Evolutionary conservation across 2,888 invertebrate species (phyloP), one percentile per base, ranked within the genome.

Genomic region (Lepeophtheirus nordmannii): DNA sequence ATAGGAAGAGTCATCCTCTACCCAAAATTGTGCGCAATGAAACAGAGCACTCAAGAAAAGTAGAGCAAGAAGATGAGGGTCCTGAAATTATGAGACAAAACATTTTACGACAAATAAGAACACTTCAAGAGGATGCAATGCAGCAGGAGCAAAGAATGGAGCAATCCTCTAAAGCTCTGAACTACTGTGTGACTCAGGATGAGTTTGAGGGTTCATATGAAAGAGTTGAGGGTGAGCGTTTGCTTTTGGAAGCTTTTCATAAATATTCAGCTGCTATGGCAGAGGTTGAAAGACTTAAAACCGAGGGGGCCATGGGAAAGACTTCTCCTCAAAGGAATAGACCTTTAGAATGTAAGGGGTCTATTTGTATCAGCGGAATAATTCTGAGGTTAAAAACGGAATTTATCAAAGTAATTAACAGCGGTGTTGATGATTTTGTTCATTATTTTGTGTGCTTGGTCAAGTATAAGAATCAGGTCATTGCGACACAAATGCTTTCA

Each of bases 91-190:
- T 63, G 17, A n/a, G 37, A 20, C 22, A 11, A 10, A 53, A 56
- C n/a, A 22, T 61, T 17, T 12, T 37, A 5, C 20, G 10, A n/a
- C 22, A 37, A 39, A 63, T 63, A 3, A 14, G 38, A 14, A 63
- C 41, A n/a, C 38, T 63, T 22, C 63, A 63, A 12, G 63, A 63
- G 22, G 63, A 63, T 5, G 63, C 38, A 1, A 53, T 46, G 22
- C 46, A 63, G 23, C 63, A 63, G 23, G 22, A 20, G 53, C 63
- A 63, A 56, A 41, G 63, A n/a, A 53, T 22, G 56, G 63, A 22
- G 60, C 87, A 92, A 80, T 87, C 90, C 0, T 88, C 88, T 72
- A 90, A 92, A 75, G 96, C 96, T 0, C 77, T 96, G 60, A 93
- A 90, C 76, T 79, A 93, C 65, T 96, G 96, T 73, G 87, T 85